These are phyloP conservation scores for Butorides virescens DNA, from an alignment of 2,113 vertebrate species.

Conservation along the genomic window DNA sequence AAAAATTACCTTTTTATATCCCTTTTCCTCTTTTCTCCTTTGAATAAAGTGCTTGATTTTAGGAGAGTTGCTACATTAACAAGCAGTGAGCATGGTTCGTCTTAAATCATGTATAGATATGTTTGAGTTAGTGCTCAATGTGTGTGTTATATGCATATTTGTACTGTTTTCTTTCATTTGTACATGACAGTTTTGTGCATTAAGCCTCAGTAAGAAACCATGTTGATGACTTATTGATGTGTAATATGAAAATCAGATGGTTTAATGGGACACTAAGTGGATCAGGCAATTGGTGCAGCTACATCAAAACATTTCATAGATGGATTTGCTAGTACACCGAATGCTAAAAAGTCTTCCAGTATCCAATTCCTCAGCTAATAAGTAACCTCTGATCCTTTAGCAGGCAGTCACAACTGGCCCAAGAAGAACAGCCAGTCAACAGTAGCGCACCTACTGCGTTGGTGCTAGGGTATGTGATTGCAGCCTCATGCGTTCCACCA, in stretches of 20 bases:
- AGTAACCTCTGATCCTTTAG: background rate
- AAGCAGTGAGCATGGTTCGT: background rate
- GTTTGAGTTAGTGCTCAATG: background rate
- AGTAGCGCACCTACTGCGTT: background rate
- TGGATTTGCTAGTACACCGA: background rate
- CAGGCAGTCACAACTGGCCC: background rate
- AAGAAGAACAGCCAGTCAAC: background rate
- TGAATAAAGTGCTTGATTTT: background rate
- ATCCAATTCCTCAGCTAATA: background rate
- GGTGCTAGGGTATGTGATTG: background rate
- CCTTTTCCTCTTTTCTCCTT: background rate
- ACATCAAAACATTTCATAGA: background rate
- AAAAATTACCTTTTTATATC: background rate
- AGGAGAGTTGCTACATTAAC: background rate
- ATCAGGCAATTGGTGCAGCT: background rate
- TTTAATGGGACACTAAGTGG: background rate
- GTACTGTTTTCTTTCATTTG: background rate
- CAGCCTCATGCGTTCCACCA: background rate
- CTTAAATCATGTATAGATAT: background rate
- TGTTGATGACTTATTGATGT: background rate
- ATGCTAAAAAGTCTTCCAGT: background rate
- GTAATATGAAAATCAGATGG: background rate
- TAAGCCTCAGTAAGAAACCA: background rate
- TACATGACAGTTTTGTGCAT: background rate
- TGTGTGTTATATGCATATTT: background rate